Conservation (phyloP, 2,888 invertebrate genomes). For the Coremacera marginata region DNA sequence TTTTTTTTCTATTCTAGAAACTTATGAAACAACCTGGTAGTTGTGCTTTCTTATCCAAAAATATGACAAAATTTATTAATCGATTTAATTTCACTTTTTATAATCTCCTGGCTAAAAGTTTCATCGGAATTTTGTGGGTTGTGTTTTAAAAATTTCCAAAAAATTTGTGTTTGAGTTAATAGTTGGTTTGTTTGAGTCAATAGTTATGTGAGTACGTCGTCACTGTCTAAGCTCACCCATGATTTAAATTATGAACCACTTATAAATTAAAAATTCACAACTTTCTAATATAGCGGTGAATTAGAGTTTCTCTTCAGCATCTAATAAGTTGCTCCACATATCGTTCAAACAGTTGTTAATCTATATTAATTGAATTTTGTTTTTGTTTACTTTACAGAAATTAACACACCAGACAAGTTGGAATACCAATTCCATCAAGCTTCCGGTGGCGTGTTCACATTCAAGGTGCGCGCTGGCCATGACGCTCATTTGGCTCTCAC, state of each 20-base stretch:
- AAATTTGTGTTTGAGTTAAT: too few relatives aligned
- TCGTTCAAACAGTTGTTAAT: too few relatives aligned
- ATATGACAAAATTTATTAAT: too few relatives aligned
- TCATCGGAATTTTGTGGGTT: too few relatives aligned
- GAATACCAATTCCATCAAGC: slow-evolving; percentile 86
- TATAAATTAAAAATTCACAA: not conserved
- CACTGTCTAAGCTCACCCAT: not conserved
- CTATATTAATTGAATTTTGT: not conserved
- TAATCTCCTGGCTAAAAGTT: too few relatives aligned
- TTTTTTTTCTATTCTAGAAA: too few relatives aligned
- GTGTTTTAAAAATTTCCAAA: too few relatives aligned
- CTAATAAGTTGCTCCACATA: not conserved
- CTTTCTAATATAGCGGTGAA: not conserved
- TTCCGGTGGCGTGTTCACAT: slow-evolving; percentile 78
- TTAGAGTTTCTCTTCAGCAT: not conserved
- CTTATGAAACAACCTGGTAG: too few relatives aligned
- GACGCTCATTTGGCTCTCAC: slow-evolving; percentile 90
- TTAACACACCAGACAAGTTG: slow-evolving; percentile 83
- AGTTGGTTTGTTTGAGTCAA: too few relatives aligned
- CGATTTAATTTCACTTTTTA: too few relatives aligned
- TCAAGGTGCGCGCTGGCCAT: slow-evolving; percentile 82
- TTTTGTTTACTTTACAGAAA: slow-evolving; percentile 73
- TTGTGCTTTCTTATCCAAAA: too few relatives aligned
- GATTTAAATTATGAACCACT: not conserved
- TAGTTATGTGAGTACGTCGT: too few relatives aligned